phyloP scores from a whole-genome alignment of 1,140 invertebrate genomes.

The Leptinotarsa undecemlineata region DNA sequence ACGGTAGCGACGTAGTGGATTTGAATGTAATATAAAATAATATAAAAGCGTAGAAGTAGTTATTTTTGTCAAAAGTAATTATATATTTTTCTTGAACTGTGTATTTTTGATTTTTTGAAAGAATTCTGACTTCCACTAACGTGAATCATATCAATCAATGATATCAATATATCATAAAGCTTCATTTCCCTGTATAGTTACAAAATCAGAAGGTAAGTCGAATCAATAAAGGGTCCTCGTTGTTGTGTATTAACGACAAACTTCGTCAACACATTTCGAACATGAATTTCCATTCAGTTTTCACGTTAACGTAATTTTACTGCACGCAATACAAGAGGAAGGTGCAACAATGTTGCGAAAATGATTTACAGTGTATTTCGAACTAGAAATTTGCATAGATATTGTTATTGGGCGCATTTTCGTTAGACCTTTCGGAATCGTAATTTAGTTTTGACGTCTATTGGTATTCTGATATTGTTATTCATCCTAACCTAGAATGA shows the following conservation, averaged over 20 bases:
- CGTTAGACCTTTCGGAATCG: background rate
- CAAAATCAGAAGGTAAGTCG: background rate
- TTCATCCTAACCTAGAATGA: background rate
- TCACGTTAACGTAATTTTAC: background rate
- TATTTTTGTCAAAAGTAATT: too few species aligned
- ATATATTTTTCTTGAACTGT: too few species aligned
- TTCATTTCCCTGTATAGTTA: background rate
- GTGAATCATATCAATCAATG: too few species aligned
- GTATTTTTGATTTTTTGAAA: too few species aligned
- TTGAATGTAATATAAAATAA: too few species aligned
- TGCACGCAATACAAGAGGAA: background rate
- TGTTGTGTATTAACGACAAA: too few species aligned
- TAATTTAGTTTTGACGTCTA: background rate
- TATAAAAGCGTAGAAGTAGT: too few species aligned
- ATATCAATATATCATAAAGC: background rate
- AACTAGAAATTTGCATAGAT: background rate
- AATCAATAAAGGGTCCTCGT: too few species aligned
- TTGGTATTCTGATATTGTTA: background rate
- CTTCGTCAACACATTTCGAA: background rate
- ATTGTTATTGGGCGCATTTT: constrained; percentile 2
- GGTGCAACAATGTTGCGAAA: constrained; percentile 5
- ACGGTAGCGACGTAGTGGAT: too few species aligned
- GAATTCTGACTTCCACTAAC: too few species aligned
- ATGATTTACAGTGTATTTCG: constrained; percentile 3
- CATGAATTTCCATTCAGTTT: background rate